Base-by-base conservation (phyloP, 2,113 vertebrate genomes). In the Bolborhynchus lineola region DNA sequence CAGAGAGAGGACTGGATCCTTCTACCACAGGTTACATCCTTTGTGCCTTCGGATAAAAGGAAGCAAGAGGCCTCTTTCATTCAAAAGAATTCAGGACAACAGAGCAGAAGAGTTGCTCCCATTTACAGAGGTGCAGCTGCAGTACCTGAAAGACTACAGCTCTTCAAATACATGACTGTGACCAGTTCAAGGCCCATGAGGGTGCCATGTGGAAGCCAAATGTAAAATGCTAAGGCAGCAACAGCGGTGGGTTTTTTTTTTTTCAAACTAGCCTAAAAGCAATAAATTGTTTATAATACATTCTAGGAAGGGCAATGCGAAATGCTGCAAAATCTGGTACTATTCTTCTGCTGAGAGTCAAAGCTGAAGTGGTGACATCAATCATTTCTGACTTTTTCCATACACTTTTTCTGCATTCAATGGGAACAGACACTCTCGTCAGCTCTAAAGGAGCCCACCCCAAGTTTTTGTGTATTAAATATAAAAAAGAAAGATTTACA, bases 151-250 rank as follows among this genome's bases (percentile, higher is more conserved):
- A 15, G 16, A 50, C 28, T 24, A 69, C 52, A 6, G 5, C 42
- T 87, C 39, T 57, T 85, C 75, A 81, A 49, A 70, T 42, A 42
- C 24, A 6, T 1, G 49, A 50, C 70, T 5, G 2, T 10, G 26
- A 50, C 10, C 39, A 72, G 57, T 52, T 8, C 1, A 3, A 84
- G 35, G 26, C 33, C 18, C 3, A 9, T 0, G 0, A 23, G 24
- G 35, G 15, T 50, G 44, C 53, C 52, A 33, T 31, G 62, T 0
- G 1, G 21, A 31, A 82, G 37, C 21, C 71, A 49, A 42, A 89
- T 82, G 26, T 2, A 3, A 21, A 62, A 77, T 17, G 49, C 67
- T 76, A 57, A 69, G 49, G 70, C 78, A 93, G 70, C 67, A 94
- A 26, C 37, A 39, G 16, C 26, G 20, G 0, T 6, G 39, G 39